Evolutionary conservation across 64 coral and sea anemone genomes (phyloP), one percentile per base, ranked within the genome.

Genomic region (Anthopleura sola): DNA sequence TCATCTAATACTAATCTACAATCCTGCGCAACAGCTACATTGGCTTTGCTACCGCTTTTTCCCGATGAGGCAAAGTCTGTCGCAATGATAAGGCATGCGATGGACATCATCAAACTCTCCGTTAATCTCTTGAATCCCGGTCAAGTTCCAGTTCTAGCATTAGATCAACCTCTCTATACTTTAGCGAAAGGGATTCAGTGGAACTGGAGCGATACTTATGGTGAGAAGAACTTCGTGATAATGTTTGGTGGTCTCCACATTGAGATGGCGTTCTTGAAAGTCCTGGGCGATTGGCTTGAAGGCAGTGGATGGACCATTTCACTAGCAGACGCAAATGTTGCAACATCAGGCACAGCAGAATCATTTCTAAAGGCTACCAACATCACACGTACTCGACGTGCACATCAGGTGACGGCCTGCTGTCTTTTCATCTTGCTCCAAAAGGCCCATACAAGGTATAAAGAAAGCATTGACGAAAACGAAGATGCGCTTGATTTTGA

Each of bases 161-260:
- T 69, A 7, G 88, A 90, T 46, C 88, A 90, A 40, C 88, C 88
- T 14, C 36, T 83, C 6, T 90, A 26, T 90, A 81, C 88, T 16
- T 19, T 90, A 75, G 86, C 86, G 4, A 87, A 78, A 60, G 49
- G 57, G 47, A 87, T 53, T 12, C 75, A 87, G 36, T 87, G 86
- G 86, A 46, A 34, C 11, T 76, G 29, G 23, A n/a, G 16, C 2
- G 48, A 56, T 0, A 23, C 10, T 5, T 79, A 87, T 21, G 84
- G 84, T 18, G 84, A 86, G 24, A 26, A 71, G 14, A 86, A 44
- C 2, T 64, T 86, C 20, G 81, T 86, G 0, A 85, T 90, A 62
- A 90, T 84, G 88, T 90, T 90, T 78, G 82, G 88, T 5, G 88
- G 88, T 48, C 74, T 85, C 5, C 88, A 90, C 21, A 90, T 90